phyloP scores from a whole-genome alignment of 2,113 vertebrate species.

The Anguilla japonica region DNA sequence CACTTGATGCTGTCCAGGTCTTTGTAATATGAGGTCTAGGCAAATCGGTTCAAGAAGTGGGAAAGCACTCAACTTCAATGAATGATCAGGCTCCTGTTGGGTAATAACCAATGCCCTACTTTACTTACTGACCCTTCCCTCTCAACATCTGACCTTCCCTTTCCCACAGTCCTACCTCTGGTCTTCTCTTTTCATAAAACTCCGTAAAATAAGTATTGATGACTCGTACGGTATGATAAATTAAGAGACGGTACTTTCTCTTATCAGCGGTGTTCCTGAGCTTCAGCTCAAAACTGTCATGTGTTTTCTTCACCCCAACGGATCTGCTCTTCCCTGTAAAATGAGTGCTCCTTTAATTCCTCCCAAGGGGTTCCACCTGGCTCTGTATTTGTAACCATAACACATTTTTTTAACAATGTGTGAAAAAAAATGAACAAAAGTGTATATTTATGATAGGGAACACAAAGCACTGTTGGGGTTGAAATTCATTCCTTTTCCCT shows the following conservation, averaged over 20 bases:
- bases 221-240: not conserved
- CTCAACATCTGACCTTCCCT: not conserved
- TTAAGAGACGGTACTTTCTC: not conserved
- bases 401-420: no score
- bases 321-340: not conserved
- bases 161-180: not conserved
- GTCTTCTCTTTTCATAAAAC: not conserved
- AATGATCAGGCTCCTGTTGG: not conserved
- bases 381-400: slow-evolving; percentile 1
- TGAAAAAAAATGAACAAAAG: not conserved
- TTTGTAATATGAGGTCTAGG: not conserved
- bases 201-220: not conserved
- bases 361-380: slow-evolving; percentile 3
- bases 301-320: slow-evolving; percentile 5
- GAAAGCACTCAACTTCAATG: not conserved
- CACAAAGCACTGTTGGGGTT: slow-evolving; percentile 7
- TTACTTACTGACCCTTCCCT: not conserved
- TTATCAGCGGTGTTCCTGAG: not conserved
- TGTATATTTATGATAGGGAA: not conserved
- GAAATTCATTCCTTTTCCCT: slow-evolving; percentile 1
- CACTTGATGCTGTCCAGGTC: not conserved
- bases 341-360: not conserved
- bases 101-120: not conserved
- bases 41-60: not conserved
- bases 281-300: not conserved